These are phyloP conservation scores for Drosophila funebris DNA, from an alignment of 1,140 invertebrate genomes.

Conservation along the genomic window DNA sequence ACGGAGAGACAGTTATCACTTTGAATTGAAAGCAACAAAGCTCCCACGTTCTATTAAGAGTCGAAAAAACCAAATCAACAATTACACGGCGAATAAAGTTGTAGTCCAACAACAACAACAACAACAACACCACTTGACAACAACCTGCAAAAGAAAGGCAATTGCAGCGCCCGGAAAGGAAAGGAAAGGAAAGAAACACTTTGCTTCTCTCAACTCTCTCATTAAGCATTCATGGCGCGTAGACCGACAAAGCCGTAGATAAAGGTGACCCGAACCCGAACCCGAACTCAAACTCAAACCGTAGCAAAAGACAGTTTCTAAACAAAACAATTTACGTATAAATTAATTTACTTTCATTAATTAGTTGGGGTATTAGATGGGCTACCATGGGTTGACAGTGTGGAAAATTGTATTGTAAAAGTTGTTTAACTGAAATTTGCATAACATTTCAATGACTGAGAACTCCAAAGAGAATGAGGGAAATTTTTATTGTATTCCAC, in stretches of 20 bases:
- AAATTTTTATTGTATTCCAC: slow-evolving; percentile 1
- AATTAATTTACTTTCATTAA: slow-evolving; percentile 78
- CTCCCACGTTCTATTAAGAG: slow-evolving; percentile 70
- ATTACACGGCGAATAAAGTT: slow-evolving; percentile 67
- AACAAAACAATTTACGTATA: slow-evolving; percentile 78
- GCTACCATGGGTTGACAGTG: slow-evolving; percentile 50
- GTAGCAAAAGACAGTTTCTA: slow-evolving; percentile 45
- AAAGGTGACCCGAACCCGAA: slow-evolving; percentile 43
- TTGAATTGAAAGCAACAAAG: slow-evolving; percentile 37
- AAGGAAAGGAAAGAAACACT: slow-evolving; percentile 28
- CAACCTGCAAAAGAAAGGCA: slow-evolving; percentile 9
- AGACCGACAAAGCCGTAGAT: slow-evolving; percentile 58
- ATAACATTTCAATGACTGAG: slow-evolving; percentile 47
- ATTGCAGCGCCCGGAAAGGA: slow-evolving; percentile 20
- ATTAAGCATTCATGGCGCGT: slow-evolving; percentile 64
- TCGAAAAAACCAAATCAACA: slow-evolving; percentile 61
- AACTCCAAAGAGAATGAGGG: slow-evolving; percentile 2
- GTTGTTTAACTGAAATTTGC: slow-evolving; percentile 61
- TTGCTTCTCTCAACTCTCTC: slow-evolving; percentile 33
- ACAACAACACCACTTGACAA: slow-evolving; percentile 32
- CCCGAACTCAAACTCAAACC: slow-evolving; percentile 13
- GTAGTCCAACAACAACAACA: slow-evolving; percentile 12
- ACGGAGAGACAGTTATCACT: slow-evolving; percentile 26
- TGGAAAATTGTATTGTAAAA: slow-evolving; percentile 68
- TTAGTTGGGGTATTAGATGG: slow-evolving; percentile 66